Percentiles rank a stretch among this genome's conserved stretches.
Conservation (phyloP, 2,888 invertebrate species). For the Hirtodrosophila histrioides region DNA sequence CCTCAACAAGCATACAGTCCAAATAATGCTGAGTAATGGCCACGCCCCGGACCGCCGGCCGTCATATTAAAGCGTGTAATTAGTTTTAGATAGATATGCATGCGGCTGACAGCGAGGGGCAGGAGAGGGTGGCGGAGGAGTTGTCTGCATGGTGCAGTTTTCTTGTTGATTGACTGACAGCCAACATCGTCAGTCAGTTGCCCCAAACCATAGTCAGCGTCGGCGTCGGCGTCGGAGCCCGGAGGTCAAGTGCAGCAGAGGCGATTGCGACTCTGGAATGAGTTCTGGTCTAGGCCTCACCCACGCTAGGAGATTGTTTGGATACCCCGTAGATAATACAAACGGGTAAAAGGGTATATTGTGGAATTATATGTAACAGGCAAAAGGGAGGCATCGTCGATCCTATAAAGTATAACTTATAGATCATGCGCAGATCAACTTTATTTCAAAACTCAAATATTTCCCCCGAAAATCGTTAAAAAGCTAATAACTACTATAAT, state of each 20-base stretch:
- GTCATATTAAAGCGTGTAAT: constrained; percentile 73
- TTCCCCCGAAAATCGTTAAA: too few relatives aligned
- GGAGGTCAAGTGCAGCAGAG: constrained; percentile 59
- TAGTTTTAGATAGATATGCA: constrained; percentile 63
- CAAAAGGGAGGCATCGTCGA: too few relatives aligned
- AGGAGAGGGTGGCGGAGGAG: neutral
- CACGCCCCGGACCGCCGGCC: constrained; percentile 55
- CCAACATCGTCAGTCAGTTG: constrained; percentile 34
- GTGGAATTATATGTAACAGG: too few relatives aligned
- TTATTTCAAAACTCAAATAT: too few relatives aligned
- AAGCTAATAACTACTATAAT: too few relatives aligned
- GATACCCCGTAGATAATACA: too few relatives aligned
- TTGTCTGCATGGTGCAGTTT: constrained; percentile 45
- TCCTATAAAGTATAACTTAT: too few relatives aligned
- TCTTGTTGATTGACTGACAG: constrained; percentile 59
- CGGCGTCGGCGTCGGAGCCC: constrained; percentile 6
- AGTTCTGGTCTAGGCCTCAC: constrained; percentile 29
- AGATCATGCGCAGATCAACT: too few relatives aligned
- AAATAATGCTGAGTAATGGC: constrained; percentile 71
- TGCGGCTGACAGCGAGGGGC: constrained; percentile 15
- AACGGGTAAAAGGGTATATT: too few relatives aligned
- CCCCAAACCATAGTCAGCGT: neutral
- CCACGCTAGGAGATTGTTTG: neutral
- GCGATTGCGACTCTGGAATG: constrained; percentile 9
- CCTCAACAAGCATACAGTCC: constrained; percentile 6